Conservation (phyloP, 2,113 vertebrate genomes). For the Rhinoptilus africanus region DNA sequence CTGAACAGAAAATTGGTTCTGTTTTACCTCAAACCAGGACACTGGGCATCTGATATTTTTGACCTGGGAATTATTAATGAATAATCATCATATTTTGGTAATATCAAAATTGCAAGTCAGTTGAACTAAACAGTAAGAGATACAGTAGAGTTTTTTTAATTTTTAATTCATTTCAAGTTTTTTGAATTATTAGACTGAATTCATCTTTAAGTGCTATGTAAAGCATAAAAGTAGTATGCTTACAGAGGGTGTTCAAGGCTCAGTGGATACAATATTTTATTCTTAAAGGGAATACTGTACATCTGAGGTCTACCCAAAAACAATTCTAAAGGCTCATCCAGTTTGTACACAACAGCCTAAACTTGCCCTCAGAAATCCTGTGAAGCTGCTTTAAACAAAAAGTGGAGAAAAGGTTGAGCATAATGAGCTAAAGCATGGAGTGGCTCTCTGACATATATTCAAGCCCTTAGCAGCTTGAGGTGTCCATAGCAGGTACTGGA, state of each 20-base stretch:
- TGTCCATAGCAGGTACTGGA: constrained; percentile 75
- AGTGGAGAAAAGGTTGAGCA: constrained; percentile 10
- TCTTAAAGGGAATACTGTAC: not conserved
- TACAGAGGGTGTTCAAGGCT: not conserved
- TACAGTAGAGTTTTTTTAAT: not conserved
- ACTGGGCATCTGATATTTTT: not conserved
- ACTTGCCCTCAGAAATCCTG: constrained; percentile 2
- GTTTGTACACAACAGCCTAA: not conserved
- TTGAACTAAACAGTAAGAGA: not conserved
- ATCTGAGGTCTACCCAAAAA: not conserved
- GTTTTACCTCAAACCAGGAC: too few species aligned
- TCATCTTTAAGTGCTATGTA: not conserved
- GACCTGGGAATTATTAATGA: not conserved
- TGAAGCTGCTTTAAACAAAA: constrained; percentile 18
- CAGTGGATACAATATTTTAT: not conserved
- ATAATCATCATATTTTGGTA: not conserved
- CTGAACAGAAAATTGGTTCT: too few species aligned
- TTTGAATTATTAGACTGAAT: not conserved
- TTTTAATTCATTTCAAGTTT: not conserved
- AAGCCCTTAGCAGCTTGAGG: constrained; percentile 71
- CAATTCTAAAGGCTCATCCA: not conserved
- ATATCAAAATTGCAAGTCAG: not conserved
- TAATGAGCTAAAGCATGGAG: not conserved
- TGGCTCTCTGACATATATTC: not conserved
- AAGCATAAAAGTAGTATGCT: not conserved